Conservation (phyloP, 1,140 invertebrate species). For the Scaptomyza pallida region DNA sequence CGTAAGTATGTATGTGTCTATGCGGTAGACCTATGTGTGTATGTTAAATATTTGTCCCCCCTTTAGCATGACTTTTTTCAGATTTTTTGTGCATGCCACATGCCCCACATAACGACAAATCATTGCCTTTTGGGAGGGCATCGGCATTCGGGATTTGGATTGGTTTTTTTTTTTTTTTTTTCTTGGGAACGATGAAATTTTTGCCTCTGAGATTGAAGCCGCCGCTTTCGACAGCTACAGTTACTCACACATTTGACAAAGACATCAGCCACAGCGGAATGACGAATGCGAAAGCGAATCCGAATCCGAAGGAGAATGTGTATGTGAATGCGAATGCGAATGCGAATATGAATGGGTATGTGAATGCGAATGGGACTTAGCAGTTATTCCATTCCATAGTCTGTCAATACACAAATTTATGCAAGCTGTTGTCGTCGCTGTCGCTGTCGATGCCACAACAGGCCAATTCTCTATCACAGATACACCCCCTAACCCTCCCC, state of each 20-base stretch:
- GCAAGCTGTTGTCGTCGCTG: slow-evolving; percentile 74
- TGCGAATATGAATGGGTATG: no score
- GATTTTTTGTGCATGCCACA: slow-evolving; percentile 49
- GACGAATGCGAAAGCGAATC: slow-evolving; percentile 43
- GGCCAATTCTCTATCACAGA: slow-evolving; percentile 11
- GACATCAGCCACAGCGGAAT: slow-evolving; percentile 60
- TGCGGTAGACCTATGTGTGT: slow-evolving; percentile 23
- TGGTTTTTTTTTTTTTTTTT: no score
- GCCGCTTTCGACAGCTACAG: slow-evolving; percentile 38
- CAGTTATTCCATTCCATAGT: slow-evolving; percentile 71
- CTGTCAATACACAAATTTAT: slow-evolving; percentile 77
- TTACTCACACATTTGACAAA: slow-evolving; percentile 61
- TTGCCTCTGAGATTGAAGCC: slow-evolving; percentile 31
- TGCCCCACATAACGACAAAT: slow-evolving; percentile 49
- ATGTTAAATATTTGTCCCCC: neutral
- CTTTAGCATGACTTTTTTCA: slow-evolving; percentile 20
- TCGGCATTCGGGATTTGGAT: neutral
- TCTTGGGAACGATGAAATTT: neutral
- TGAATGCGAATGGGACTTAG: slow-evolving; percentile 50
- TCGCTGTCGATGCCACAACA: slow-evolving; percentile 17
- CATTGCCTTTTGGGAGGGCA: slow-evolving; percentile 30
- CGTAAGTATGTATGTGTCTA: neutral
- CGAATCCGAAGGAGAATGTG: slow-evolving; percentile 5
- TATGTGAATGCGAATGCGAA: slow-evolving; percentile 3
- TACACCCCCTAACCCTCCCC: no score